Base-by-base conservation (phyloP, 2,113 vertebrate species). In the Barnardius zonarius region DNA sequence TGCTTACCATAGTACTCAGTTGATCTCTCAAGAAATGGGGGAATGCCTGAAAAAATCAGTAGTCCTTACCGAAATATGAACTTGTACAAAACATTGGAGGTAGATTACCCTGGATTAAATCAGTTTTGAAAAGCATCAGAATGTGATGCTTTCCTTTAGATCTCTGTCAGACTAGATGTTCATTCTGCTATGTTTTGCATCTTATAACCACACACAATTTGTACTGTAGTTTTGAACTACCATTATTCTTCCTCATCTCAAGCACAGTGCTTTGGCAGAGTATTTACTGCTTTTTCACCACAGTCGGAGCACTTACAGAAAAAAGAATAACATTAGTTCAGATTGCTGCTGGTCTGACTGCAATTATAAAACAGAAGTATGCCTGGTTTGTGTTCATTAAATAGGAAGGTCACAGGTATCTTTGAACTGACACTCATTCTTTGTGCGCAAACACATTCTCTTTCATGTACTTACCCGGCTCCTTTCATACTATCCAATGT, bases 361-460 rank as follows among this genome's bases (percentile, higher is more conserved):
- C 85, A 92, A 33, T 93, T 61, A 59, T 7, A 48, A 83, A 57
- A 25, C 67, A 74, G 82, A 90, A 70, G 59, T 39, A 4, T 67
- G 82, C 48, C 63, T 64, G 68, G 55, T 27, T 80, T 55, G 43
- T 64, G 72, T 67, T 95, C 41, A 13, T 88, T 80, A 80, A 54
- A 70, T 46, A 64, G 79, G 88, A 83, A 88, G 96, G 95, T 95
- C 92, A 93, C 75, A 83, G 83, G 76, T 61, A 44, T 70, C 93
- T 96, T 88, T 94, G 95, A 95, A 88, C 72, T 94, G 93, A 90
- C 76, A 46, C 68, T 93, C 88, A 39, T 24, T 84, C 79, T 51
- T 57, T 81, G 81, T 63, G 66, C 83, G 61, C 66, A 83, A 92
- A 78, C 81, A 66, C 57, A 35, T 31, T 88, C 91, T 41, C 62